These are phyloP conservation scores for Apamea sordens DNA, from an alignment of 2,888 invertebrate species.

Conservation along the genomic window DNA sequence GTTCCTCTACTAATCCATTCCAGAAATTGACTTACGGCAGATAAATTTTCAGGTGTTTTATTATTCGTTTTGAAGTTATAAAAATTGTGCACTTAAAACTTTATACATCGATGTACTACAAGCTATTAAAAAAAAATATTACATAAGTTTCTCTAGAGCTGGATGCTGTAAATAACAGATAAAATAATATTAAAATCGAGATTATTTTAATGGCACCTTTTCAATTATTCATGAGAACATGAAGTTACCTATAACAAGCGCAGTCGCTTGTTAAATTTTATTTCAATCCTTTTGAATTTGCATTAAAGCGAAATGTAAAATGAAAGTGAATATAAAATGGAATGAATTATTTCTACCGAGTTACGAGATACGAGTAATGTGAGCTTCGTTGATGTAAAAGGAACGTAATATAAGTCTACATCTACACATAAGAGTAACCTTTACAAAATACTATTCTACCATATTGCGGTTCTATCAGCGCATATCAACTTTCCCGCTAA, in stretches of 20 bases:
- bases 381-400: slow-evolving; percentile 3
- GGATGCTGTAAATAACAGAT: slow-evolving; percentile 36
- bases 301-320: slow-evolving; percentile 54
- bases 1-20: not conserved
- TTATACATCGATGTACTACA: not conserved
- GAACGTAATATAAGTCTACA: slow-evolving; percentile 7
- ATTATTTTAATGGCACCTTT: slow-evolving; percentile 52
- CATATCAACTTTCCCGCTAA: slow-evolving; percentile 8
- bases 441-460: slow-evolving; percentile 1
- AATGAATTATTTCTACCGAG: slow-evolving; percentile 32
- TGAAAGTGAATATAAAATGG: slow-evolving; percentile 54
- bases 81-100: not conserved
- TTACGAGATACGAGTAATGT: slow-evolving; percentile 35
- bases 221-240: slow-evolving; percentile 58
- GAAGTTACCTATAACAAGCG: slow-evolving; percentile 50
- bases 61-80: not conserved
- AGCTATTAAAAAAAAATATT: slow-evolving; percentile 9
- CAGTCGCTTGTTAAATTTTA: slow-evolving; percentile 48
- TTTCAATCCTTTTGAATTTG: slow-evolving; percentile 39
- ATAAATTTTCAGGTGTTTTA: not conserved
- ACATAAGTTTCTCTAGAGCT: slow-evolving; percentile 8
- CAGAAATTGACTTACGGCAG: not conserved
- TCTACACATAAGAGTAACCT: not conserved
- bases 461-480: not conserved
- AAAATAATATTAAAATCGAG: slow-evolving; percentile 39